Base-by-base conservation (phyloP, 2,888 invertebrate genomes). In the Cancer borealis region DNA sequence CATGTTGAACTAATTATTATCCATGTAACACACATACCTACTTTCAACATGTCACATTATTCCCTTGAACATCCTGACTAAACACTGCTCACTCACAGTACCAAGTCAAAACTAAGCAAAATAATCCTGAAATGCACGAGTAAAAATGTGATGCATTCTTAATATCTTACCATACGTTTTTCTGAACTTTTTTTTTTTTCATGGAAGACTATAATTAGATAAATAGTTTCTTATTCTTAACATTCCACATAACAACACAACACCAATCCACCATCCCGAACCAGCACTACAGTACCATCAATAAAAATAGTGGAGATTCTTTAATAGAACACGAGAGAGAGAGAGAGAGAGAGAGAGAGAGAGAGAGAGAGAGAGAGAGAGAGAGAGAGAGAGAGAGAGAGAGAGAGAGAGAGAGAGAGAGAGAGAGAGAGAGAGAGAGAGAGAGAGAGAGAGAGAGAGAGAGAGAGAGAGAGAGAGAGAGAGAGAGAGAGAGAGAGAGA, bases 171-270 rank as follows among this genome's bases (percentile, higher is more conserved):
- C 21, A n/a, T 1, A n/a, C 21, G n/a, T n/a, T 73, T 73, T n/a
- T n/a, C 60, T 17, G 17, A 12, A 66, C 21, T 14, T 66, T 66
- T 17, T 66, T 21, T n/a, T 73, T 21, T 73, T 73, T 73, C 66
- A n/a, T 73, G 66, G 66, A 73, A 73, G 66, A 73, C 66, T n/a
- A 73, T n/a, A n/a, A 73, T 73, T 73, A 73, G 21, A 73, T 14
- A 3, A 73, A 54, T 54, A 54, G 8, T 54, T 73, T 4, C n/a
- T n/a, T 21, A 73, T 21, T 73, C n/a, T 6, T 21, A 73, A 73
- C n/a, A 66, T 66, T 66, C 60, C 60, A 17, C 8, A 73, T 21
- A 4, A 73, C n/a, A n/a, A 17, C 66, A 73, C n/a, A 73, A 73
- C 66, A 73, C 66, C 66, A 73, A 73, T n/a, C 66, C 66, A 73